These are phyloP conservation scores for Halocynthia roretzi DNA, from an alignment of 23 tunicate genomes.

Conservation along the genomic window DNA sequence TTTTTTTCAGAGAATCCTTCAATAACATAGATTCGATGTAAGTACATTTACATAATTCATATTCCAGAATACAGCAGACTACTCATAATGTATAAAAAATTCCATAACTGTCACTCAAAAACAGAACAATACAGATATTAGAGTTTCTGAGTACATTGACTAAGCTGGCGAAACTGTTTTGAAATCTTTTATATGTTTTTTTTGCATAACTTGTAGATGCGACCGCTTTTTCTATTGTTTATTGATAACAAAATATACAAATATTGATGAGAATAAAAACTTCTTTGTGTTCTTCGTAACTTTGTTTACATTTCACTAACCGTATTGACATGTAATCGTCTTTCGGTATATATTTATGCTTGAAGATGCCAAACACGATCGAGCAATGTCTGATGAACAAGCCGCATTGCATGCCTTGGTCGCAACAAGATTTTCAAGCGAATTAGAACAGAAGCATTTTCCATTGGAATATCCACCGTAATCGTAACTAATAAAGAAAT, in stretches of 20 bases:
- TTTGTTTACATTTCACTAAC: neutral
- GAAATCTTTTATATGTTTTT: neutral
- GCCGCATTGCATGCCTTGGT: neutral
- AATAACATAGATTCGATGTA: neutral
- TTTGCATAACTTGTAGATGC: neutral
- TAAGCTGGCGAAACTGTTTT: too few species aligned
- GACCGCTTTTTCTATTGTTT: neutral
- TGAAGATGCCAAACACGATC: neutral
- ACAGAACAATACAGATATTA: too few species aligned
- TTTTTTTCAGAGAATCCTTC: neutral
- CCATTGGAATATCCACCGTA: neutral
- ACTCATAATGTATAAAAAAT: too few species aligned
- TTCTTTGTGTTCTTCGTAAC: too few species aligned
- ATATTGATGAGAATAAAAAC: neutral
- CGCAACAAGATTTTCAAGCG: neutral
- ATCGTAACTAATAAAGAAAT: too few species aligned
- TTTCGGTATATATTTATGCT: neutral
- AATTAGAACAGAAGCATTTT: neutral
- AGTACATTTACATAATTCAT: too few species aligned
- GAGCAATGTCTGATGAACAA: neutral
- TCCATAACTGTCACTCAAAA: too few species aligned
- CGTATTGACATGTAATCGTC: neutral
- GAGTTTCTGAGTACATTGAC: neutral
- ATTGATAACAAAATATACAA: too few species aligned
- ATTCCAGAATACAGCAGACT: too few species aligned